Conservation (phyloP, 2,113 vertebrate species). For the Heterotilapia buettikoferi region DNA sequence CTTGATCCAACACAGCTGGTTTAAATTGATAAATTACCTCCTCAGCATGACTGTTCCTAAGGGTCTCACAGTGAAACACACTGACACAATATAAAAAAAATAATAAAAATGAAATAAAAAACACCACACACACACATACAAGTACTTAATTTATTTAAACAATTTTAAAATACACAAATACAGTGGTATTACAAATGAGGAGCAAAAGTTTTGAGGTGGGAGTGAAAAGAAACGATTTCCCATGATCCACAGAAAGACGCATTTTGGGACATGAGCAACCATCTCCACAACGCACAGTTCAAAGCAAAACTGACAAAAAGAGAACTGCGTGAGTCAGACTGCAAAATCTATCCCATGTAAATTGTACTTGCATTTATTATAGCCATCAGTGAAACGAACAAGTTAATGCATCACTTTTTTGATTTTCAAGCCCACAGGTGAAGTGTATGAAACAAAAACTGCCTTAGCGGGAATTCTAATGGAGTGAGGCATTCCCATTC, state of each 20-base stretch:
- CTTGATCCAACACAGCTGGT: background rate
- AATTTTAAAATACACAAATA: constrained; percentile 87
- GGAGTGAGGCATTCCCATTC: constrained; percentile 34
- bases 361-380: constrained; percentile 34
- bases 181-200: constrained; percentile 82
- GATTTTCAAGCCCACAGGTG: constrained; percentile 33
- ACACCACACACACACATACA: constrained; percentile 48
- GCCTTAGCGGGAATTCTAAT: constrained; percentile 12
- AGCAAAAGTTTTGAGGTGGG: constrained; percentile 44
- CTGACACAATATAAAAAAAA: background rate
- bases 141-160: constrained; percentile 96
- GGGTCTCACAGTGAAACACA: background rate
- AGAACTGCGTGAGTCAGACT: background rate
- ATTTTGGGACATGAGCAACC: constrained; percentile 25
- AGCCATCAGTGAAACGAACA: constrained; percentile 42
- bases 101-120: background rate
- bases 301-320: constrained; percentile 18
- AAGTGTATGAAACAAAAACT: background rate
- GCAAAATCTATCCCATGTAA: constrained; percentile 1
- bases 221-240: constrained; percentile 23
- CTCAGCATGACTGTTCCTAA: background rate
- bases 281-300: constrained; percentile 26
- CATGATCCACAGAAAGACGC: constrained; percentile 61
- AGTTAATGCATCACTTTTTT: constrained; percentile 7
- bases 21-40: fast-evolving